Evolutionary conservation across 2,888 invertebrate genomes (phyloP).

Genomic region (Apantesis nais): DNA sequence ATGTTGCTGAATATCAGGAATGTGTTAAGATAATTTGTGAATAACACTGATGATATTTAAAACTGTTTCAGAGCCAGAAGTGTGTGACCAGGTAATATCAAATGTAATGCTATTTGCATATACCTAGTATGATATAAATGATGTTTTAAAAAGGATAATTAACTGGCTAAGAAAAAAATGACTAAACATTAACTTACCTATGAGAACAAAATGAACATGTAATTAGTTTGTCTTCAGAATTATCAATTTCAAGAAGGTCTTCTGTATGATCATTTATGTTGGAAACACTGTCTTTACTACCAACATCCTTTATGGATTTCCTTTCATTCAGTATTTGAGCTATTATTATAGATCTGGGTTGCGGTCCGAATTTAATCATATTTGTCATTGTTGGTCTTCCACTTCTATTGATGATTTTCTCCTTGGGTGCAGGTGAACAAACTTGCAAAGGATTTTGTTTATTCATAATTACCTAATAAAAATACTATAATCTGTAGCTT

Average conservation of each 20-base stretch:
- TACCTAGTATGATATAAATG: neutral
- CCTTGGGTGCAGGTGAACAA: constrained; percentile 15
- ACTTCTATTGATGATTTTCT: constrained; percentile 48
- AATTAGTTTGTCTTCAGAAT: constrained; percentile 22
- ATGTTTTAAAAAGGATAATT: neutral
- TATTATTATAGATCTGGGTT: constrained; percentile 68
- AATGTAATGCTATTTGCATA: neutral
- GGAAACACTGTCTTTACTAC: constrained; percentile 20
- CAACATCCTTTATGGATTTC: constrained; percentile 33
- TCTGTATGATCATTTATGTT: constrained; percentile 5
- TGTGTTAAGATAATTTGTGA: neutral
- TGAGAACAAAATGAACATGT: constrained; percentile 24
- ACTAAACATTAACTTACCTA: constrained; percentile 26
- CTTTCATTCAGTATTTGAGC: constrained; percentile 61
- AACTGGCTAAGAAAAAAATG: neutral
- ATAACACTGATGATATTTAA: neutral
- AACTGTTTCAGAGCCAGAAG: neutral
- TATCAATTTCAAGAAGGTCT: constrained; percentile 2
- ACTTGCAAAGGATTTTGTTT: constrained; percentile 60
- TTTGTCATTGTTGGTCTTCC: constrained; percentile 65
- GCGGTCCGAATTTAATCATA: constrained; percentile 62
- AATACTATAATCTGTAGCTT: neutral
- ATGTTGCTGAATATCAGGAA: no score
- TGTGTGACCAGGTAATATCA: neutral
- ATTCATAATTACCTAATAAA: constrained; percentile 1